Conservation (phyloP, 2,797 vertebrate genomes). For the Cuniculus paca region DNA sequence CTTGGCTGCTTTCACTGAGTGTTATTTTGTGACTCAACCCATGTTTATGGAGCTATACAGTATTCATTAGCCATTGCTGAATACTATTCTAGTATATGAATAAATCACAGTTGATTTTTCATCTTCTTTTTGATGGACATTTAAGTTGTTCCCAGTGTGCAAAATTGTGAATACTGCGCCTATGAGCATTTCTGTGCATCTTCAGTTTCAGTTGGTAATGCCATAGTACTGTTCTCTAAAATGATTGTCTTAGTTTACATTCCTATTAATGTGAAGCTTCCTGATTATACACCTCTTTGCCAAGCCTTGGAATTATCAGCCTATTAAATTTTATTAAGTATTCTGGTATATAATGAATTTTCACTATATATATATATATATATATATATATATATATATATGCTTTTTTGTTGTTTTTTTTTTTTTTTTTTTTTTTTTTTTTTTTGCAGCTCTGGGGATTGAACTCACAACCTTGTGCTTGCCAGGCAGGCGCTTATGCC, state of each 20-base stretch:
- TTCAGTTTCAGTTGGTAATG: conserved; percentile 30
- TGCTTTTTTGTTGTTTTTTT: no score
- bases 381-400: no score
- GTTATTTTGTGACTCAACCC: conserved; percentile 26
- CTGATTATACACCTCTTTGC: neutral
- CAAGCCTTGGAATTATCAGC: neutral
- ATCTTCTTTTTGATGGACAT: neutral
- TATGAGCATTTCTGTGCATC: neutral
- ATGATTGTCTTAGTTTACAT: neutral
- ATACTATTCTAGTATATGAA: neutral
- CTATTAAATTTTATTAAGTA: conserved; percentile 30
- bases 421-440: no score
- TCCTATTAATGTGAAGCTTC: conserved; percentile 17
- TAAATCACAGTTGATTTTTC: neutral
- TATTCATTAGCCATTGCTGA: neutral
- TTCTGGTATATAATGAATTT: neutral
- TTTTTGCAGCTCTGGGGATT: no score
- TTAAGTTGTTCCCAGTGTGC: conserved; percentile 2
- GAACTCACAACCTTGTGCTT: no score
- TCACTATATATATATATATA: no score
- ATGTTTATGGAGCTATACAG: conserved; percentile 25
- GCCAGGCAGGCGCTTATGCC: no score
- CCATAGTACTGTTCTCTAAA: neutral
- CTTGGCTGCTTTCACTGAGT: conserved; percentile 36
- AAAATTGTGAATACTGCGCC: conserved; percentile 14